Conservation (phyloP, 2,113 vertebrate species). For the Mesitornis unicolor region DNA sequence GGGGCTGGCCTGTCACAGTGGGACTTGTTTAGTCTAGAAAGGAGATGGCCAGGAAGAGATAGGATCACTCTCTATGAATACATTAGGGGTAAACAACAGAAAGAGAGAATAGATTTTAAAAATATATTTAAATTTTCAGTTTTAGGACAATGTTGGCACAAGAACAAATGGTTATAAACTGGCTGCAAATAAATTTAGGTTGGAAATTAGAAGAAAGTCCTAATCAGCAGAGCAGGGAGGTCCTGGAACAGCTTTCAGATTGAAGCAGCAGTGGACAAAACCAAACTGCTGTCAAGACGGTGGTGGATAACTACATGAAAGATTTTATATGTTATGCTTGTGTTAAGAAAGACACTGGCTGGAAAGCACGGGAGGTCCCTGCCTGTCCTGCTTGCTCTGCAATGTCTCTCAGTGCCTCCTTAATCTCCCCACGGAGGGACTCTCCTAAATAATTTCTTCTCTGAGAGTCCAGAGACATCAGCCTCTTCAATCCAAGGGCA, state of each 20-base stretch:
- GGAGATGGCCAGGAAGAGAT: background rate
- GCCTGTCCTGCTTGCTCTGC: background rate
- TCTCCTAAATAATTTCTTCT: background rate
- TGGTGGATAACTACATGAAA: background rate
- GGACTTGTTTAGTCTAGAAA: slow-evolving; percentile 22
- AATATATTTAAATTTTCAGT: background rate
- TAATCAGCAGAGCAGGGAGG: slow-evolving; percentile 38
- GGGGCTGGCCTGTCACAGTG: background rate
- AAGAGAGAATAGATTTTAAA: background rate
- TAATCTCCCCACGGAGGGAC: background rate
- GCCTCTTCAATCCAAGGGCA: background rate
- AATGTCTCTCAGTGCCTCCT: background rate
- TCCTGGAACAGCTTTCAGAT: background rate
- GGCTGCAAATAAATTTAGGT: background rate
- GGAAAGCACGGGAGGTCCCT: background rate
- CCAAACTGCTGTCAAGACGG: background rate
- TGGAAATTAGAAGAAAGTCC: background rate
- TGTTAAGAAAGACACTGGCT: background rate
- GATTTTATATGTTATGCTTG: background rate
- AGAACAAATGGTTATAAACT: background rate
- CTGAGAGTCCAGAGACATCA: background rate
- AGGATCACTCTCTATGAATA: background rate
- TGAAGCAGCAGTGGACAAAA: background rate
- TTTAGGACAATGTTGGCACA: background rate
- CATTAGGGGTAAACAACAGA: background rate